Evolutionary conservation across 2,888 invertebrate species (phyloP), one percentile per base, ranked within the genome.

Genomic region (Acanthoscelides obtectus): DNA sequence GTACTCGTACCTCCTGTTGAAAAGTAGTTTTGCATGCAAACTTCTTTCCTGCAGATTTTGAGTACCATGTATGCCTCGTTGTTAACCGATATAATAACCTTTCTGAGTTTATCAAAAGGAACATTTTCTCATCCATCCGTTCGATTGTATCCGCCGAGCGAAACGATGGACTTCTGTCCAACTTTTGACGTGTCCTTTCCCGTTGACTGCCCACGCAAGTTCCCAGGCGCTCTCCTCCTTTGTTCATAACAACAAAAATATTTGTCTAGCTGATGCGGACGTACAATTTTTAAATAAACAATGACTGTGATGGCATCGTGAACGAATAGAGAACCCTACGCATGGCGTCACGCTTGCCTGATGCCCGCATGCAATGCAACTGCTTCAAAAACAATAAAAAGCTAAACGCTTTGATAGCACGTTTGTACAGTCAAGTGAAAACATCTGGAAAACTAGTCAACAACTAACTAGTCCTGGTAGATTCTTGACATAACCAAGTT

Each of bases 341-440:
- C 17, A 45, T 25, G 45, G 45, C 45, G 45, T 45, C 45, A 45
- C 45, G 45, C 45, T 45, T 45, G 45, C 45, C 68, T 22, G 68
- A 25, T 66, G 66, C 68, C 68, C 68, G 68, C 68, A n/a, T n/a
- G n/a, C n/a, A n/a, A 71, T 76, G 79, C 82, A 82, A 82, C 83
- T 81, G 82, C 80, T 79, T 77, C 81, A 8, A 81, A 81, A 82
- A 82, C 81, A 82, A 82, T 83, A 83, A 82, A 83, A 80, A 77
- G 45, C 45, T 76, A 80, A 80, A 80, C 77, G 75, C 76, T 75
- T 73, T 76, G 78, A 73, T 76, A 79, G 74, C 68, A 72, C 72
- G 68, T 64, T n/a, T 66, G 71, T 66, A 65, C 66, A 22, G 74
- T 69, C 70, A 72, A 73, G 73, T 71, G 70, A 70, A 45, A 12